These are phyloP conservation scores for Apodemia zela DNA, from an alignment of 2,888 invertebrate species.

Conservation along the genomic window DNA sequence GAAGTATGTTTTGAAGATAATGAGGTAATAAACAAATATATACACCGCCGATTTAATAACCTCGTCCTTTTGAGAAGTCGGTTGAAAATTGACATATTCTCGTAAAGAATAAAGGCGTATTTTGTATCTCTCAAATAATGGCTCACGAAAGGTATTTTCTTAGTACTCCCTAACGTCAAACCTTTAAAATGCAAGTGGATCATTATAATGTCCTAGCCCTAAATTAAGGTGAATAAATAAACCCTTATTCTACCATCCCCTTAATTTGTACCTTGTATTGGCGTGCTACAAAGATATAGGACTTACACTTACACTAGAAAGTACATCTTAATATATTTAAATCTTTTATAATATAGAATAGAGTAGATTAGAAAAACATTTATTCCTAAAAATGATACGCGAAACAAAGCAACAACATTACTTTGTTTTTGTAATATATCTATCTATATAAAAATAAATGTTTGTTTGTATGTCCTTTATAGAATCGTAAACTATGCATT, in stretches of 20 bases:
- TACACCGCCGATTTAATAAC: too few relatives aligned
- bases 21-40: too few relatives aligned
- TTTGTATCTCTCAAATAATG: constrained; percentile 27
- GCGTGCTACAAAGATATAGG: constrained; percentile 34
- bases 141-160: constrained; percentile 18
- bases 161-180: constrained; percentile 36
- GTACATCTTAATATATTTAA: neutral
- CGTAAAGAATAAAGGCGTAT: neutral
- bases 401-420: too few relatives aligned
- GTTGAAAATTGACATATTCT: too few relatives aligned
- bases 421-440: too few relatives aligned
- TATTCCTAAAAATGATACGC: too few relatives aligned
- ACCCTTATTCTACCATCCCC: constrained; percentile 50
- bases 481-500: too few relatives aligned
- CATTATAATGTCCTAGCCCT: constrained; percentile 53
- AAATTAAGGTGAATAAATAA: constrained; percentile 68
- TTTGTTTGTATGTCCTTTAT: too few relatives aligned
- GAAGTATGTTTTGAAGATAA: too few relatives aligned
- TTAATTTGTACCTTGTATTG: constrained; percentile 60
- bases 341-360: neutral
- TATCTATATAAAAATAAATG: too few relatives aligned
- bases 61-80: too few relatives aligned
- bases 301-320: neutral
- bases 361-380: too few relatives aligned
- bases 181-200: constrained; percentile 50